These are phyloP conservation scores for Oenanthe oenanthe DNA, from an alignment of 2,113 vertebrate genomes.

Conservation along the genomic window DNA sequence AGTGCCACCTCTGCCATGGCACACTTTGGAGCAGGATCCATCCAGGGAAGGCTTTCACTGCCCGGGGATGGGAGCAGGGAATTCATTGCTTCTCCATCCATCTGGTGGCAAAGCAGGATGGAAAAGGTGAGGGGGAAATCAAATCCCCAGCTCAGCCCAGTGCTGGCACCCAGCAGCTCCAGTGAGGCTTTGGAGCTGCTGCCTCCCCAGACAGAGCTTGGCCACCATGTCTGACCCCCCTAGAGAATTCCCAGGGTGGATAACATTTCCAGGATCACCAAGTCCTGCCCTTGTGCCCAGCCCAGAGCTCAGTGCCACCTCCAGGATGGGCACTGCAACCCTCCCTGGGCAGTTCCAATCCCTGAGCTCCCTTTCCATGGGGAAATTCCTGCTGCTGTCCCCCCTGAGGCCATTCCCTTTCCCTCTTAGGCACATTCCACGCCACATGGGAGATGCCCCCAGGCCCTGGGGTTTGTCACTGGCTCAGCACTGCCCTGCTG, in stretches of 20 bases:
- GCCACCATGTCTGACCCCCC: neutral
- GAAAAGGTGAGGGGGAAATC: neutral
- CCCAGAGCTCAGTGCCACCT: neutral
- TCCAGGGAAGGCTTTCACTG: rapidly evolving
- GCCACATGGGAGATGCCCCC: too few species aligned
- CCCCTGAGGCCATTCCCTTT: rapidly evolving
- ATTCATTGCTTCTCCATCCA: neutral
- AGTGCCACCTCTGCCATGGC: neutral
- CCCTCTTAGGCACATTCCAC: rapidly evolving
- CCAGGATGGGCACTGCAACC: neutral
- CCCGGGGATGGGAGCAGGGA: neutral
- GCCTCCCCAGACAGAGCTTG: neutral
- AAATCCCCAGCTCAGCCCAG: rapidly evolving
- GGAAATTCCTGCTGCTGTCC: neutral
- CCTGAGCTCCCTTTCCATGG: neutral
- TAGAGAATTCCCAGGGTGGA: neutral
- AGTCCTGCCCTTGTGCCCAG: neutral
- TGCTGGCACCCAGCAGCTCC: neutral
- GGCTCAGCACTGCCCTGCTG: neutral
- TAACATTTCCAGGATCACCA: neutral
- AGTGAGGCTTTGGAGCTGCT: neutral
- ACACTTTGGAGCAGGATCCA: neutral
- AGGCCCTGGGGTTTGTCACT: neutral
- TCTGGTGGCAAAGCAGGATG: neutral
- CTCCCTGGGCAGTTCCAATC: neutral